Base-by-base conservation (phyloP, 1,140 invertebrate genomes). In the Brachionus plicatilis region DNA sequence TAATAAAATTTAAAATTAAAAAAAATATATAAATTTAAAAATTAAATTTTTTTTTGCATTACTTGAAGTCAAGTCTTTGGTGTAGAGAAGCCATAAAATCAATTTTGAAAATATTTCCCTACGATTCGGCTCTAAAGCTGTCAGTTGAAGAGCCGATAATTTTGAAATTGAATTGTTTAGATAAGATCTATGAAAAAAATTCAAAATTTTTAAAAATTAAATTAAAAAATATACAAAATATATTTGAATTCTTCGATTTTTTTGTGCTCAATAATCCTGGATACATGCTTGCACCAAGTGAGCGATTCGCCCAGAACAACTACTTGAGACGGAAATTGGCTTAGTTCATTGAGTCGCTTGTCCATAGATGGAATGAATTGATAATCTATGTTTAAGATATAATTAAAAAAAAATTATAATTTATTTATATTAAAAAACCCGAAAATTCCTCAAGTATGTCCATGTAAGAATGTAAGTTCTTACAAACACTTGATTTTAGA, bases 401-500 rank as follows among this genome's bases (percentile, higher is more conserved):
- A 14, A 29, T 14, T n/a, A 7, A 43, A 43, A 24, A n/a, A 6
- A 37, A 45, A 8, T 45, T 75, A 7, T 45, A 45, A 75, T 8
- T 43, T 1, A 17, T 3, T 1, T 20, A n/a, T 11, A 3, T 75
- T 43, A 2, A 65, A 27, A 9, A 41, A 82, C 79, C 79, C 41
- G 50, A 29, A 82, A 24, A 50, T 11, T 50, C 43, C 24, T 82
- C 79, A 20, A 82, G 24, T 45, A 24, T 65, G 37, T 82, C 79
- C 24, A 82, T 33, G 20, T 82, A 82, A n/a, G 27, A 14, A 12
- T 82, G 79, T 12, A 68, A 14, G 24, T 82, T 27, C 65, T 65
- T 82, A n/a, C 79, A 82, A 24, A 82, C 12, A 68, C 88, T 88
- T 70, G 88, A 88, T 75, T 88, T 89, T 87, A 89, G 88, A 45